Conservation (phyloP, 2,797 vertebrate genomes). For the Muraenolepis orangiensis region DNA sequence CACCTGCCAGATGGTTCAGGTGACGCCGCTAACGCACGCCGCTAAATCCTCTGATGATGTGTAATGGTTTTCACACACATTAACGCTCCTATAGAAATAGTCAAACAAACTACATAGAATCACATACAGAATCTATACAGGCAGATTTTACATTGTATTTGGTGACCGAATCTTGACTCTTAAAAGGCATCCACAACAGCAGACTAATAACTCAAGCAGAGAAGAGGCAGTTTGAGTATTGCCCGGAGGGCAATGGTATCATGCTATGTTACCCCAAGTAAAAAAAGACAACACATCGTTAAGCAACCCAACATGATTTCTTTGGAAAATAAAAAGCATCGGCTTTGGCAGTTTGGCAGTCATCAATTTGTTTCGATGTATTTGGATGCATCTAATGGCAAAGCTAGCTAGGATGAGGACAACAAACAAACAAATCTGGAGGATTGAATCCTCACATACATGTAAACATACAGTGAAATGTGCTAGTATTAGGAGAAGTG, state of each 20-base stretch:
- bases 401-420: not conserved
- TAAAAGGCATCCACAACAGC: slow-evolving; percentile 10
- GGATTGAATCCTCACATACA: too few relatives aligned
- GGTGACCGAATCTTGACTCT: not conserved
- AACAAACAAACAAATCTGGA: too few relatives aligned
- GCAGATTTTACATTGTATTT: slow-evolving; percentile 4
- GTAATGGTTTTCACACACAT: slow-evolving; percentile 35
- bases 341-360: slow-evolving; percentile 14
- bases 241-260: slow-evolving; percentile 45
- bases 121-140: too few relatives aligned
- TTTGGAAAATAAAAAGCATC: slow-evolving; percentile 31
- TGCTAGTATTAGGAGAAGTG: too few relatives aligned
- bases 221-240: slow-evolving; percentile 11
- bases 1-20: slow-evolving; percentile 14
- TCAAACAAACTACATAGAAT: slow-evolving; percentile 9
- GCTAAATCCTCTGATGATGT: slow-evolving; percentile 32
- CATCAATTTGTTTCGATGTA: slow-evolving; percentile 24
- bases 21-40: not conserved
- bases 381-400: slow-evolving; percentile 9
- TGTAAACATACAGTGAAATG: too few relatives aligned
- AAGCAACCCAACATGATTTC: not conserved
- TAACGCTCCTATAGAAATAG: not conserved
- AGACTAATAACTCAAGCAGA: slow-evolving; percentile 37
- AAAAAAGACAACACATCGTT: not conserved
- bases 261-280: slow-evolving; percentile 30